phyloP scores from a whole-genome alignment of 2,888 invertebrate species.

The Acleris sparsana region DNA sequence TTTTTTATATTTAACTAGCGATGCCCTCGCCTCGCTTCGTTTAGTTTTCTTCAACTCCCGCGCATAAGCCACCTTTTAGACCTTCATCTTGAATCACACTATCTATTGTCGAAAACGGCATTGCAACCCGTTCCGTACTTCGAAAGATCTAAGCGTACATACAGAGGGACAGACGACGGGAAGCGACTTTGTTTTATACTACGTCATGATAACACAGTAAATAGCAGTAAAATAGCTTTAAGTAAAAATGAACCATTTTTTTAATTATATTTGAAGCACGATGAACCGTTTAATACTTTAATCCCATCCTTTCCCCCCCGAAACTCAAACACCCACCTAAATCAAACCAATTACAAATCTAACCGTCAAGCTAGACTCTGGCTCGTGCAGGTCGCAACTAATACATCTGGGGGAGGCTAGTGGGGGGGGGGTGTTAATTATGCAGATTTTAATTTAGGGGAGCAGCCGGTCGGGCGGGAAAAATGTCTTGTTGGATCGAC shows the following conservation, averaged over 20 bases:
- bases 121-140: too few species aligned
- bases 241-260: background rate
- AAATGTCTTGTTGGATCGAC: constrained; percentile 42
- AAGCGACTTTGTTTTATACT: too few species aligned
- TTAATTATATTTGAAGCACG: constrained; percentile 4
- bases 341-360: constrained; percentile 33
- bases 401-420: constrained; percentile 38
- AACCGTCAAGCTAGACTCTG: constrained; percentile 27
- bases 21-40: too few species aligned
- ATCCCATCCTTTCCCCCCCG: constrained; percentile 9
- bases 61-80: too few species aligned
- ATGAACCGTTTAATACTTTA: constrained; percentile 15
- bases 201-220: too few species aligned
- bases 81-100: too few species aligned
- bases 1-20: too few species aligned
- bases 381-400: constrained; percentile 39
- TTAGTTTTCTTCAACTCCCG: too few species aligned
- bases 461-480: constrained; percentile 35
- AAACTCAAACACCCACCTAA: constrained; percentile 26
- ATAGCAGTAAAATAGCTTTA: background rate
- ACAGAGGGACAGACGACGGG: too few species aligned
- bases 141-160: too few species aligned
- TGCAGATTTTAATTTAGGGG: constrained; percentile 48
- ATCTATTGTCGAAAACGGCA: too few species aligned
- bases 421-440: constrained; percentile 42